Percentiles rank a stretch among this genome's conserved stretches.
phyloP scores from a whole-genome alignment of 2,797 vertebrate species.

The Mormyrus proboscirostris region DNA sequence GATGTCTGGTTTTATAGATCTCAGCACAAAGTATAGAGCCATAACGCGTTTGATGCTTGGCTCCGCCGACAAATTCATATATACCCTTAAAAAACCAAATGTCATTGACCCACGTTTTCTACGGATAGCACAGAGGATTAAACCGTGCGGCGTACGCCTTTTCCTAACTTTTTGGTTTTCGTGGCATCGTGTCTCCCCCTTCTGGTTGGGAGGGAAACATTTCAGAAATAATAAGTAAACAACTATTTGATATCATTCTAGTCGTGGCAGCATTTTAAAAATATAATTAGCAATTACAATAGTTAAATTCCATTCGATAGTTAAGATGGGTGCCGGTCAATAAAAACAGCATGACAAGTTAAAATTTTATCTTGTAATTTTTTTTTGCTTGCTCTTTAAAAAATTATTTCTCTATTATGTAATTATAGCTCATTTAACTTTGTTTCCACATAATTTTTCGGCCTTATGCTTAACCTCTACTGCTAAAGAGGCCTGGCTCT shows the following conservation, averaged over 20 bases:
- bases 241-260: not conserved
- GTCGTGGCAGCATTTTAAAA: not conserved
- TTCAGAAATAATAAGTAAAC: not conserved
- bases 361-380: not conserved
- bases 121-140: conserved; percentile 41
- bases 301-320: not conserved
- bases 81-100: conserved; percentile 36
- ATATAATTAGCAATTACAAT: not conserved
- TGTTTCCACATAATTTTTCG: not conserved
- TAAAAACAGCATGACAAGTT: not conserved
- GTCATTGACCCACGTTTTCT: conserved; percentile 62
- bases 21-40: conserved; percentile 50
- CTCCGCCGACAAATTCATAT: not conserved
- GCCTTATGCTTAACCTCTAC: not conserved
- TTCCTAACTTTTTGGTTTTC: not conserved
- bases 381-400: not conserved
- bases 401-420: not conserved
- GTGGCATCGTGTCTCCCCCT: conserved; percentile 36
- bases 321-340: not conserved
- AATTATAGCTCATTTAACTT: not conserved
- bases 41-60: conserved; percentile 33
- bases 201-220: conserved; percentile 38
- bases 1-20: conserved; percentile 39
- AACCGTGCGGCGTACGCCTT: not conserved
- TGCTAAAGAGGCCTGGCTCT: not conserved